Conservation (phyloP, 2,113 vertebrate genomes). For the Perccottus glenii region DNA sequence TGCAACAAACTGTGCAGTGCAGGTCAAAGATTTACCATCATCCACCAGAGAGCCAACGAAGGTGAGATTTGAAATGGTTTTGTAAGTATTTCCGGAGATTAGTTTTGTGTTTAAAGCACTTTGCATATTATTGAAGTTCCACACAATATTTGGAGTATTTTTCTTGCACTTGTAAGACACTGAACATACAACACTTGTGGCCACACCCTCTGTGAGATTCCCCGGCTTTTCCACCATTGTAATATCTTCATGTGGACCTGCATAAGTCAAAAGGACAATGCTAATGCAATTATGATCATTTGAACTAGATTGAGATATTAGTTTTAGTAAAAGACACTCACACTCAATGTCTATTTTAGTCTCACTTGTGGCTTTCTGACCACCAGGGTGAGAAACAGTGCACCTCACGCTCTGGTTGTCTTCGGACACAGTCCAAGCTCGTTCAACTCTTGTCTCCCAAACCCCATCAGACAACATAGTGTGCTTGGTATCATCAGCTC, state of each 20-base stretch:
- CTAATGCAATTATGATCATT: background rate
- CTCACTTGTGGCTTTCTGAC: slow-evolving; percentile 44
- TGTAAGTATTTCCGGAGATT: background rate
- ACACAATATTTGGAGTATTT: slow-evolving; percentile 45
- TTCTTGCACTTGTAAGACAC: slow-evolving; percentile 58
- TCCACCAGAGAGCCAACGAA: slow-evolving; percentile 59
- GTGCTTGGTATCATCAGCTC: background rate
- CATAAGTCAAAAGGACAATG: background rate
- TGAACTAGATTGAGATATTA: background rate
- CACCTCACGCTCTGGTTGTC: slow-evolving; percentile 52
- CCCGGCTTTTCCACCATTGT: slow-evolving; percentile 40
- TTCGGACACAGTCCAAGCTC: slow-evolving; percentile 49
- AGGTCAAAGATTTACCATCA: slow-evolving; percentile 55
- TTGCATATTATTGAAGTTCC: slow-evolving; percentile 65
- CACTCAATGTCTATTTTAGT: slow-evolving; percentile 58
- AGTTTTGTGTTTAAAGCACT: background rate
- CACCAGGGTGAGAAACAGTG: slow-evolving; percentile 40
- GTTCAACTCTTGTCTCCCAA: slow-evolving; percentile 53
- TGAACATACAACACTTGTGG: slow-evolving; percentile 65
- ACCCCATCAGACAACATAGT: slow-evolving; percentile 39
- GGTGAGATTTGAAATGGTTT: slow-evolving; percentile 50
- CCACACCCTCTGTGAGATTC: slow-evolving; percentile 42
- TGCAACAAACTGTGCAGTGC: slow-evolving; percentile 44
- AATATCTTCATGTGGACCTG: slow-evolving; percentile 62
- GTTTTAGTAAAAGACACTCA: slow-evolving; percentile 35